These are phyloP conservation scores for Platanista minor DNA, from an alignment of 2,113 vertebrate species.

Conservation along the genomic window DNA sequence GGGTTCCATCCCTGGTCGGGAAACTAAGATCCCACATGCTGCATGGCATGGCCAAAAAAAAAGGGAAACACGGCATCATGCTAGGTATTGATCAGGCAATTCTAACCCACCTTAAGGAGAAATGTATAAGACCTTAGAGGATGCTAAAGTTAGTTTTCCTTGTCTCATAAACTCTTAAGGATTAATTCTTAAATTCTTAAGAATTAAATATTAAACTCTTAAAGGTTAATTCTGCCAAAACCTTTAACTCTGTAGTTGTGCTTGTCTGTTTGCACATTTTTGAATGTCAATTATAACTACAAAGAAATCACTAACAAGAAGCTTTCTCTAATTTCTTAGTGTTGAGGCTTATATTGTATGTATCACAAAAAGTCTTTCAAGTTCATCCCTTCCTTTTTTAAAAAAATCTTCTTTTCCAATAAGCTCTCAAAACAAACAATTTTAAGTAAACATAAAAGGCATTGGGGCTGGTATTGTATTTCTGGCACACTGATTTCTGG, in stretches of 20 bases:
- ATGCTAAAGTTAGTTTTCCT: background rate
- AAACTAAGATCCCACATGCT: too few relatives aligned
- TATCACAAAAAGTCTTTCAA: constrained; percentile 68
- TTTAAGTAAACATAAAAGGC: constrained; percentile 73
- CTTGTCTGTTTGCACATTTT: constrained; percentile 65
- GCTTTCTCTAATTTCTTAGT: constrained; percentile 73
- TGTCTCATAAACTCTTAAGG: background rate
- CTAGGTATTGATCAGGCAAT: background rate
- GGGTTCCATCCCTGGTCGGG: too few relatives aligned
- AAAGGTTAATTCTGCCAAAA: constrained; percentile 45
- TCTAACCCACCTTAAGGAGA: background rate
- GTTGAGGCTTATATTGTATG: constrained; percentile 45
- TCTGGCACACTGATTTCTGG: constrained; percentile 18
- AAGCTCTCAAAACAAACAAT: constrained; percentile 71
- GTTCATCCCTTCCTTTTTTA: background rate
- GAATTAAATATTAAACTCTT: background rate
- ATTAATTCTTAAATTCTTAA: background rate
- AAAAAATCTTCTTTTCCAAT: constrained; percentile 47
- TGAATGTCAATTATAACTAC: constrained; percentile 64
- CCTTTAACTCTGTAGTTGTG: constrained; percentile 62
- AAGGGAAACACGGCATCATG: background rate
- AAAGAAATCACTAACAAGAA: constrained; percentile 64
- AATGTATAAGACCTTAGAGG: background rate
- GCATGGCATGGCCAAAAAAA: too few relatives aligned
- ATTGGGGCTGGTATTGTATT: constrained; percentile 57